Conservation (phyloP, 2,113 vertebrate species). For the Clarias magur region DNA sequence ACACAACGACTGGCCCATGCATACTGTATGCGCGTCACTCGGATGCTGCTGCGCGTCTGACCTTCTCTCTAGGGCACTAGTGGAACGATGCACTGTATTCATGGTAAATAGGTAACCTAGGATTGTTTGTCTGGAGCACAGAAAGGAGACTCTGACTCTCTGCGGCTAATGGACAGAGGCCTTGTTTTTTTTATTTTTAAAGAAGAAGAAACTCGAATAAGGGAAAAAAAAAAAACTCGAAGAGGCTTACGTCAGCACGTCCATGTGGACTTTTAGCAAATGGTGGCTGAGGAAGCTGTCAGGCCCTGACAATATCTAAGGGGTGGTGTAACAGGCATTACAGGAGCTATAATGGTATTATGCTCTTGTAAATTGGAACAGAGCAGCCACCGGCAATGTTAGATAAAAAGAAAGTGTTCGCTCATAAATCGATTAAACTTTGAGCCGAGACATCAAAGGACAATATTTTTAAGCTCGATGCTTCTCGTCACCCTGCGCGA, state of each 20-base stretch:
- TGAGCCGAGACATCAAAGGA: slow-evolving; percentile 25
- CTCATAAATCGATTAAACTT: slow-evolving; percentile 5
- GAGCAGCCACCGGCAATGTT: background rate
- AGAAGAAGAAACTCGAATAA: no score
- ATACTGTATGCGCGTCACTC: slow-evolving; percentile 42
- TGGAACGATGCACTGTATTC: slow-evolving; percentile 44
- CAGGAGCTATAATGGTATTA: background rate
- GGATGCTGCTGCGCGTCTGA: slow-evolving; percentile 54
- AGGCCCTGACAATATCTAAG: background rate
- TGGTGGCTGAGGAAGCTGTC: background rate
- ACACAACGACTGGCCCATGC: slow-evolving; percentile 35
- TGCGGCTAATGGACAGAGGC: slow-evolving; percentile 55
- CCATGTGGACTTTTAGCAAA: slow-evolving; percentile 11
- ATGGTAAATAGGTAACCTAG: slow-evolving; percentile 52
- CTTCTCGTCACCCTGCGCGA: background rate
- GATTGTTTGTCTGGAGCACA: slow-evolving; percentile 51
- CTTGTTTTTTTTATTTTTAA: slow-evolving; percentile 49
- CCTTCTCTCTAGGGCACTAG: slow-evolving; percentile 57
- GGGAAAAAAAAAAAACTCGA: slow-evolving; percentile 33
- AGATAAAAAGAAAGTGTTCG: slow-evolving; percentile 17
- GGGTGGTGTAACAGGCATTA: background rate
- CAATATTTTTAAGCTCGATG: background rate
- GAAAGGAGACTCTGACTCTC: slow-evolving; percentile 16
- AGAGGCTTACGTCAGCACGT: slow-evolving; percentile 52
- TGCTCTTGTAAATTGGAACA: slow-evolving; percentile 16